These are phyloP conservation scores for Eucera pruinosa DNA, from an alignment of 2,888 invertebrate genomes.

Conservation along the genomic window DNA sequence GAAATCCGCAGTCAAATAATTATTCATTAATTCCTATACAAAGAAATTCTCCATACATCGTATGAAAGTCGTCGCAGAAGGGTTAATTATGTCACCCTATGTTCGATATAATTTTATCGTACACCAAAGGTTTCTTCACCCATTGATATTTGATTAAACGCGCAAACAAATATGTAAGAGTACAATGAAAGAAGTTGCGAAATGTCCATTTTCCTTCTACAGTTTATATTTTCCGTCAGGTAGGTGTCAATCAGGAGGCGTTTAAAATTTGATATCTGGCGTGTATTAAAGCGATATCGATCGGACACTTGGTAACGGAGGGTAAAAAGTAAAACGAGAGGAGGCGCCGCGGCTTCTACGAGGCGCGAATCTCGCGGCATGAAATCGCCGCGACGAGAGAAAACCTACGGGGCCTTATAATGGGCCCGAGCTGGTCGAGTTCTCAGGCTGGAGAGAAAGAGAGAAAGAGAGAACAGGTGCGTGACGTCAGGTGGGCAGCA, in stretches of 20 bases:
- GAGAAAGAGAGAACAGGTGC: conserved; percentile 81
- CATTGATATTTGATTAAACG: neutral
- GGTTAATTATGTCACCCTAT: no score
- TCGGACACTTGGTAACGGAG: conserved; percentile 5
- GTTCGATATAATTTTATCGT: no score
- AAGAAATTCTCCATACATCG: no score
- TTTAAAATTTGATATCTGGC: neutral
- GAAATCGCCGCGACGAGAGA: conserved; percentile 72
- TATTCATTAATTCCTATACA: no score
- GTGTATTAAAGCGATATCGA: conserved; percentile 18
- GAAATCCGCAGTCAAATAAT: no score
- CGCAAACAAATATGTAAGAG: no score
- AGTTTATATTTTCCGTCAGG: no score
- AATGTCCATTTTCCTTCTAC: no score
- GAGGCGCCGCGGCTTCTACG: conserved; percentile 67
- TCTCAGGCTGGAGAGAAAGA: conserved; percentile 71
- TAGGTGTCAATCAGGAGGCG: neutral
- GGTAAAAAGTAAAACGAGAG: conserved; percentile 56
- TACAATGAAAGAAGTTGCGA: no score
- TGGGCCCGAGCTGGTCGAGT: conserved; percentile 74
- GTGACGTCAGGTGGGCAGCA: conserved; percentile 83
- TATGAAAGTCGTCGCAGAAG: no score
- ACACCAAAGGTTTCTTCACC: no score
- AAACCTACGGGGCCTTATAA: conserved; percentile 77
- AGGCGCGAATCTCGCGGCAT: conserved; percentile 74